Evolutionary conservation across 2,888 invertebrate species (phyloP).

Genomic region (Brassicogethes aeneus): DNA sequence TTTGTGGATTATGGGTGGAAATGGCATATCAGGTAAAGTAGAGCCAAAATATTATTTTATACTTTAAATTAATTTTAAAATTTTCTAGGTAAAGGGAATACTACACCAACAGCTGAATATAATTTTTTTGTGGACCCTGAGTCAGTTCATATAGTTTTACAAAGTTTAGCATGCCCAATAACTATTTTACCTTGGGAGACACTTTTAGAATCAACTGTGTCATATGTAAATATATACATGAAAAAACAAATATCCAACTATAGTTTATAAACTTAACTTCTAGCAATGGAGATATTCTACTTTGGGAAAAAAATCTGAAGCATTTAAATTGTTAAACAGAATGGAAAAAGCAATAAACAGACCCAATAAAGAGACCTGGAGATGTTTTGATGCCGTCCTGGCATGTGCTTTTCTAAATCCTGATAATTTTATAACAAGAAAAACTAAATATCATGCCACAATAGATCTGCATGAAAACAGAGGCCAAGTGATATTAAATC

Average conservation of each 20-base stretch:
- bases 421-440: slow-evolving; percentile 16
- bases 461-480: slow-evolving; percentile 53
- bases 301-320: background rate
- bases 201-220: slow-evolving; percentile 16
- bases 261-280: no score
- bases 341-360: background rate
- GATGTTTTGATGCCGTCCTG: slow-evolving; percentile 44
- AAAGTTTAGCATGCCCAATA: slow-evolving; percentile 47
- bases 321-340: background rate
- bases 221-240: slow-evolving; percentile 22
- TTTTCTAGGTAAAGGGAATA: slow-evolving; percentile 49
- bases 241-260: no score
- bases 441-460: slow-evolving; percentile 38
- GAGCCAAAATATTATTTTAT: background rate
- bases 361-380: slow-evolving; percentile 10
- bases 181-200: slow-evolving; percentile 64
- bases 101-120: slow-evolving; percentile 58
- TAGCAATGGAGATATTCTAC: background rate
- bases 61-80: background rate
- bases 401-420: slow-evolving; percentile 41
- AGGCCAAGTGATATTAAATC: slow-evolving; percentile 57
- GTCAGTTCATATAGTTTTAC: slow-evolving; percentile 64
- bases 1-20: slow-evolving; percentile 72
- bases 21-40: slow-evolving; percentile 53
- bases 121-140: slow-evolving; percentile 73